These are phyloP conservation scores for Turnix velox DNA, from an alignment of 2,113 vertebrate species.

Conservation along the genomic window DNA sequence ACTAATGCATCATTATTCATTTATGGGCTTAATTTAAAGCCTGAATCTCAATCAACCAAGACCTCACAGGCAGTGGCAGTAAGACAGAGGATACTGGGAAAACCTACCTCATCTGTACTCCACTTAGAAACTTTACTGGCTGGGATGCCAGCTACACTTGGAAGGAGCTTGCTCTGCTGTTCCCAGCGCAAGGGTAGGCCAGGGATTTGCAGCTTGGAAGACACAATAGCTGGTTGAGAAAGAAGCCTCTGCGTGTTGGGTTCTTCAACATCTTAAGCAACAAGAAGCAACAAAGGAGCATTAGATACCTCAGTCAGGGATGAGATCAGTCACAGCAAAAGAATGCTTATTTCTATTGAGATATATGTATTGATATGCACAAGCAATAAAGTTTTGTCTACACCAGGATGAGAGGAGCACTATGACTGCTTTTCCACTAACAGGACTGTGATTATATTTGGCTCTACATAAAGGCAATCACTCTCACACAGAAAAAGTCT, in stretches of 20 bases:
- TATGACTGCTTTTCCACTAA: neutral
- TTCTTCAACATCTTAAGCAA: constrained; percentile 72
- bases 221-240: constrained; percentile 78
- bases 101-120: constrained; percentile 82
- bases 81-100: neutral
- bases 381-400: neutral
- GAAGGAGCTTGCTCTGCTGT: constrained; percentile 87
- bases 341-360: neutral
- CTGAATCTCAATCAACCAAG: neutral
- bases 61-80: neutral
- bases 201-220: constrained; percentile 77
- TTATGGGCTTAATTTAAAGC: neutral
- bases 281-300: neutral
- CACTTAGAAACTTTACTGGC: constrained; percentile 86
- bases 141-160: constrained; percentile 83
- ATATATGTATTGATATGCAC: neutral
- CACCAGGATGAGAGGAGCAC: neutral
- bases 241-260: constrained; percentile 69
- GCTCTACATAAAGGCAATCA: neutral
- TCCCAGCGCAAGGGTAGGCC: constrained; percentile 83
- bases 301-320: neutral
- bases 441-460: neutral
- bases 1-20: neutral
- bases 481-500: neutral
- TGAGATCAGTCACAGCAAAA: neutral